Evolutionary conservation across 2,113 vertebrate genomes (phyloP).

Genomic region (Pycnonotus jocosus): DNA sequence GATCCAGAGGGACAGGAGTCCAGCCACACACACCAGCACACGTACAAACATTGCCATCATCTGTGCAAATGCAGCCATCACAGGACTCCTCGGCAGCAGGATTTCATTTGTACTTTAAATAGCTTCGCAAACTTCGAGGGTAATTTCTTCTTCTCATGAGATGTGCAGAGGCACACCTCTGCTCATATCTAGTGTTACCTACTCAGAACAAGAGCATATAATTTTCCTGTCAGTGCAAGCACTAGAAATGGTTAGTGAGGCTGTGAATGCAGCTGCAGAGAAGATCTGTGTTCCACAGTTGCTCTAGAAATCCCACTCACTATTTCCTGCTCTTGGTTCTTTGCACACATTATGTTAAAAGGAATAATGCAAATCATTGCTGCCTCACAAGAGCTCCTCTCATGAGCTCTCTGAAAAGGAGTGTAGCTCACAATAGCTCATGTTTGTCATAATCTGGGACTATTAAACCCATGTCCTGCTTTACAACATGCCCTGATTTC

Average conservation of each 20-base stretch:
- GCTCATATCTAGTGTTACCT: not conserved
- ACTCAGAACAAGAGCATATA: not conserved
- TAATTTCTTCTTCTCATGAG: not conserved
- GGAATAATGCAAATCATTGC: not conserved
- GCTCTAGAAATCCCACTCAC: not conserved
- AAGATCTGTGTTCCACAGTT: not conserved
- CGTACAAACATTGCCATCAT: not conserved
- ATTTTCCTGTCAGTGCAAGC: not conserved
- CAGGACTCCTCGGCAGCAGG: not conserved
- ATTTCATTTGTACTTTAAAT: not conserved
- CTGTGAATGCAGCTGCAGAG: not conserved
- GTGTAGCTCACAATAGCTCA: rapidly evolving
- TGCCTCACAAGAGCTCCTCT: not conserved
- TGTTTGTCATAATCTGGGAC: not conserved
- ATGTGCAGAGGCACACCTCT: not conserved
- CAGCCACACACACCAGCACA: not conserved
- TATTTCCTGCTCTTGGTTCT: not conserved
- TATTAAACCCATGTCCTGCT: not conserved
- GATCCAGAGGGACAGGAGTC: not conserved
- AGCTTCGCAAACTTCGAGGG: not conserved
- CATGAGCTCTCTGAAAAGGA: not conserved
- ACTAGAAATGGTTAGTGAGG: not conserved
- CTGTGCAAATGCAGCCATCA: not conserved
- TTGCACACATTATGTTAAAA: not conserved
- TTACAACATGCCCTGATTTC: not conserved